phyloP scores from a whole-genome alignment of 2,888 invertebrate species.

The Leptinotarsa peninsularis region DNA sequence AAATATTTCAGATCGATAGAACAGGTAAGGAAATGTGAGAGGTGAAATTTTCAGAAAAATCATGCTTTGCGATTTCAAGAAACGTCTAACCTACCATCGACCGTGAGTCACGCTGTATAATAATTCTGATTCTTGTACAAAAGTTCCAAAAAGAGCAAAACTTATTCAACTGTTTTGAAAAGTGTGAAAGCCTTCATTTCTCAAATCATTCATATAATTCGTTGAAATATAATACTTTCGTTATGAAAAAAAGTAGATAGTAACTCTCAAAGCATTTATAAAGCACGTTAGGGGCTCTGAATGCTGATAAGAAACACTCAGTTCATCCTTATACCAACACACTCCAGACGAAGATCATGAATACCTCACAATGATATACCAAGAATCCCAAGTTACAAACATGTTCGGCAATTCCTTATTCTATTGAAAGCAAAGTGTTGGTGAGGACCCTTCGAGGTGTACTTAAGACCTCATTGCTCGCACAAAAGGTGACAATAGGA shows the following conservation, averaged over 20 bases:
- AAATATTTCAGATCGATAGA: too few species aligned
- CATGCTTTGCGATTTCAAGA: too few species aligned
- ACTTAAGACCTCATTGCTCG: constrained; percentile 62
- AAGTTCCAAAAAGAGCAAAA: too few species aligned
- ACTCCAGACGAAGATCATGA: constrained; percentile 10
- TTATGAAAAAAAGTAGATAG: neutral
- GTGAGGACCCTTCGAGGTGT: constrained; percentile 56
- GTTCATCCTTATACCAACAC: constrained; percentile 9
- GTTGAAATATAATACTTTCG: neutral
- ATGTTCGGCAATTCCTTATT: constrained; percentile 34
- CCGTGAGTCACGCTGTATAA: too few species aligned
- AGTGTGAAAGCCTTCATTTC: too few species aligned
- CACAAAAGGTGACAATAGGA: constrained; percentile 66
- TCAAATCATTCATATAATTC: neutral
- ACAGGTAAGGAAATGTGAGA: too few species aligned
- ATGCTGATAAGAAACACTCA: neutral
- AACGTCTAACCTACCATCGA: too few species aligned
- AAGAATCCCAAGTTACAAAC: constrained; percentile 23
- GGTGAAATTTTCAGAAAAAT: too few species aligned
- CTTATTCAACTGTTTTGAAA: too few species aligned
- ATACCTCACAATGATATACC: constrained; percentile 13
- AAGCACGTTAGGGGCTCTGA: neutral
- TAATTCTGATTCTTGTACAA: too few species aligned
- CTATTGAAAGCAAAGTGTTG: constrained; percentile 49
- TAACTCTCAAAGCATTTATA: neutral